Conservation (phyloP, 1,140 invertebrate genomes). For the Drosophila punjabiensis region DNA sequence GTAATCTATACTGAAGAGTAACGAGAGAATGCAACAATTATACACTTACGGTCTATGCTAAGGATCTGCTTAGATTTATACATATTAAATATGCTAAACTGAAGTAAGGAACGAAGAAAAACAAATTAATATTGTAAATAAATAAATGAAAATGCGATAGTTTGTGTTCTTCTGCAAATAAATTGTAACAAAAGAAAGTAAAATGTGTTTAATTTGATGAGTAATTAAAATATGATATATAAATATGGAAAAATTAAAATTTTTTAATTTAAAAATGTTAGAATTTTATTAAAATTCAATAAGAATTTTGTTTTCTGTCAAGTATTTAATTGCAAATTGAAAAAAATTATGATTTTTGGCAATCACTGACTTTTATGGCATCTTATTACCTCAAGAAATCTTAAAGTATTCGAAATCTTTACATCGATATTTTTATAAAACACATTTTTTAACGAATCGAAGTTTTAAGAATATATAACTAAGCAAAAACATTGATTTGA, state of each 20-base stretch:
- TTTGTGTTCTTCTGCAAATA: slow-evolving; percentile 50
- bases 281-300: too few species aligned
- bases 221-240: too few species aligned
- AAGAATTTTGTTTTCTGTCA: too few species aligned
- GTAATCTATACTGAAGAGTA: slow-evolving; percentile 44
- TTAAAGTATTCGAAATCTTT: too few species aligned
- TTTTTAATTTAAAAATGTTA: background rate
- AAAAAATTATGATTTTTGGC: too few species aligned
- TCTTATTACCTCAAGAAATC: too few species aligned
- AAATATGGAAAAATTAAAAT: background rate
- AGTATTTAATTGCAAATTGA: too few species aligned
- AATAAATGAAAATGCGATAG: slow-evolving; percentile 32
- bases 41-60: slow-evolving; percentile 48
- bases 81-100: slow-evolving; percentile 63
- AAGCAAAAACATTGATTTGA: too few species aligned
- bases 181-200: slow-evolving; percentile 41
- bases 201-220: background rate
- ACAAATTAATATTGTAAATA: slow-evolving; percentile 67
- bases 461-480: too few species aligned
- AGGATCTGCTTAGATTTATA: slow-evolving; percentile 29
- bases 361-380: too few species aligned
- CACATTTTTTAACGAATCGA: too few species aligned
- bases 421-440: too few species aligned
- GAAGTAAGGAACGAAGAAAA: slow-evolving; percentile 25
- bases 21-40: slow-evolving; percentile 48